phyloP scores from a whole-genome alignment of 2,797 vertebrate species.

The Glossophaga mutica region DNA sequence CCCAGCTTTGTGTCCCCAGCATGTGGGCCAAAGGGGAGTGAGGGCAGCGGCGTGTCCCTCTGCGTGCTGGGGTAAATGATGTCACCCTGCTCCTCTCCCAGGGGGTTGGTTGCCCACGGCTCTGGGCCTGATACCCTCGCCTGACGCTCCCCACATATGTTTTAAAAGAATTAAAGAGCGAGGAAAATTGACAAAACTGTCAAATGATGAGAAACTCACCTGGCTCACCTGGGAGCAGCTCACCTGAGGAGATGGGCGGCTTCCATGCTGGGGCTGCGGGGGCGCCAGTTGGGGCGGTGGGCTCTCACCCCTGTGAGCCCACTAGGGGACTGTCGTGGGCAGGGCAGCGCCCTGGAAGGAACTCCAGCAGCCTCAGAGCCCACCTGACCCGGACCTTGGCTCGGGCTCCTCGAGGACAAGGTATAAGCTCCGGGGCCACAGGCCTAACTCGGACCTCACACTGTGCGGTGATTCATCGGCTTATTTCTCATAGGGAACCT shows the following conservation, averaged over 20 bases:
- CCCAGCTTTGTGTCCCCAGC: neutral
- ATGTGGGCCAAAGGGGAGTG: neutral
- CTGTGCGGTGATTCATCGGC: neutral
- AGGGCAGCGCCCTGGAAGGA: neutral
- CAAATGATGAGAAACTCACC: constrained; percentile 61
- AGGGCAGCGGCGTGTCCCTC: neutral
- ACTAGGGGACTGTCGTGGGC: neutral
- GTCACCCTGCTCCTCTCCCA: neutral
- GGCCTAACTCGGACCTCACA: neutral
- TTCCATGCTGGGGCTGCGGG: neutral
- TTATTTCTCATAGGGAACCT: neutral
- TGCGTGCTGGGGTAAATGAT: neutral
- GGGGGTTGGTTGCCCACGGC: neutral
- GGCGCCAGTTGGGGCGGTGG: neutral
- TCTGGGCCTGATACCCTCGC: constrained; percentile 55
- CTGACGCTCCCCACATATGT: constrained; percentile 68
- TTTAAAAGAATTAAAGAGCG: constrained; percentile 38
- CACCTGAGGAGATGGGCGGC: neutral
- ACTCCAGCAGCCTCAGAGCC: neutral
- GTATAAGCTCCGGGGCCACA: neutral
- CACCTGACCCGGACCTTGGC: neutral
- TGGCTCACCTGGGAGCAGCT: neutral
- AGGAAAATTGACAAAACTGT: constrained; percentile 52
- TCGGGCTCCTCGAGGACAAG: fast-evolving
- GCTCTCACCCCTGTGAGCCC: neutral